Conservation (phyloP, 2,113 vertebrate species). For the Ondatra zibethicus region DNA sequence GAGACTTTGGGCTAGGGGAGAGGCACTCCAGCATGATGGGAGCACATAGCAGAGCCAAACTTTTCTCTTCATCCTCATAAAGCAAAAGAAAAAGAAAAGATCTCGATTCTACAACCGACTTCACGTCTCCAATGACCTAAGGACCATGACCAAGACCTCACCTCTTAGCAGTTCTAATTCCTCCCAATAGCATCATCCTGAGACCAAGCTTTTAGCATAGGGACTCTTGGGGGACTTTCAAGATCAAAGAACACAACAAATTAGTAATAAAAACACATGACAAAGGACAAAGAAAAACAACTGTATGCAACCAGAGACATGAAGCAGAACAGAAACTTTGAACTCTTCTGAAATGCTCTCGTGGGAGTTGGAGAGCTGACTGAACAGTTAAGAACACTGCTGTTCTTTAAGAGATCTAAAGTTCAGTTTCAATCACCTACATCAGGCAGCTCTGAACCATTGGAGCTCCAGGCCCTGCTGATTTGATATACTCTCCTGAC, state of each 20-base stretch:
- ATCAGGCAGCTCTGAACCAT: background rate
- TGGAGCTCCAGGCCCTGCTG: too few species aligned
- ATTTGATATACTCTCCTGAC: background rate
- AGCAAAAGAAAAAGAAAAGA: background rate
- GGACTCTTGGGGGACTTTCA: background rate
- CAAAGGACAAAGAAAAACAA: background rate
- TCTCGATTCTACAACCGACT: fast-evolving
- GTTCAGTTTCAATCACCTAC: background rate
- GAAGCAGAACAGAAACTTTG: background rate
- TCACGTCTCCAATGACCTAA: too few species aligned
- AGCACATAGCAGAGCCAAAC: background rate
- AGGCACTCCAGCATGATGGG: background rate
- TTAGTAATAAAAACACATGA: background rate
- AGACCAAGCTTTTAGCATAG: background rate
- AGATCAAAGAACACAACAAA: too few species aligned
- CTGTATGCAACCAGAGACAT: background rate
- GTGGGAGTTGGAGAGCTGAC: too few species aligned
- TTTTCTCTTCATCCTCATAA: background rate
- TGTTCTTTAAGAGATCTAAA: background rate
- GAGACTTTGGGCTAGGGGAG: background rate
- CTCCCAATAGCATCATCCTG: background rate
- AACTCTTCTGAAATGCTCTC: background rate
- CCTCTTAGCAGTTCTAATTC: background rate
- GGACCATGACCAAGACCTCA: background rate
- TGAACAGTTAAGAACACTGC: background rate